A percentile compares a stretch with the other conserved stretches of the same genome.
phyloP scores from a whole-genome alignment of 2,113 vertebrate genomes.

The Psittacula cyanocephala region DNA sequence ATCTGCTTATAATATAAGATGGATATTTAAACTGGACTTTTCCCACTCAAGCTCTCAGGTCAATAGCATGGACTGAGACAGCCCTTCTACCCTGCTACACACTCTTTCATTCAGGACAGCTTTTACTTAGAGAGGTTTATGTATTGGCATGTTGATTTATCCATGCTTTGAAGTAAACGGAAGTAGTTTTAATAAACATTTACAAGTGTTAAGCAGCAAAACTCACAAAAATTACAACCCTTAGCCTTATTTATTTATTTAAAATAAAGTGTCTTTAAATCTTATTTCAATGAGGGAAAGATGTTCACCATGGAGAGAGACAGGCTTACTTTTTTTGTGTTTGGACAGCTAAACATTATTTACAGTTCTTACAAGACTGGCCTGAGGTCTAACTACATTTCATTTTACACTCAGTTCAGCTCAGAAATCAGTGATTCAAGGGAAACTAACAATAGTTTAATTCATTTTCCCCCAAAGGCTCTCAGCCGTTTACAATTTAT shows the following conservation, averaged over 20 bases:
- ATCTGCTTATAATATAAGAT: not conserved
- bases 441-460: not conserved
- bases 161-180: not conserved
- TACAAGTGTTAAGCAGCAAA: not conserved
- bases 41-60: not conserved
- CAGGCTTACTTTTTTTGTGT: not conserved
- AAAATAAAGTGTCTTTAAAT: not conserved
- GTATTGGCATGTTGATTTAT: not conserved
- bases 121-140: not conserved
- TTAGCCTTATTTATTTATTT: not conserved
- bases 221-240: not conserved
- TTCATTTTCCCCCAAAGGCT: not conserved
- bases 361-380: not conserved
- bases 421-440: not conserved
- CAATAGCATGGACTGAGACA: not conserved
- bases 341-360: not conserved
- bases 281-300: not conserved
- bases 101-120: not conserved
- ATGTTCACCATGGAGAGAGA: not conserved
- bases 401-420: not conserved
- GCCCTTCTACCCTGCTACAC: not conserved
- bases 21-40: not conserved
- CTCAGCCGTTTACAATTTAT: not conserved
- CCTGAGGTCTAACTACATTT: not conserved
- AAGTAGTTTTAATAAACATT: not conserved